phyloP scores from a whole-genome alignment of 2,797 vertebrate species.

The Petrocephalus sullivani region DNA sequence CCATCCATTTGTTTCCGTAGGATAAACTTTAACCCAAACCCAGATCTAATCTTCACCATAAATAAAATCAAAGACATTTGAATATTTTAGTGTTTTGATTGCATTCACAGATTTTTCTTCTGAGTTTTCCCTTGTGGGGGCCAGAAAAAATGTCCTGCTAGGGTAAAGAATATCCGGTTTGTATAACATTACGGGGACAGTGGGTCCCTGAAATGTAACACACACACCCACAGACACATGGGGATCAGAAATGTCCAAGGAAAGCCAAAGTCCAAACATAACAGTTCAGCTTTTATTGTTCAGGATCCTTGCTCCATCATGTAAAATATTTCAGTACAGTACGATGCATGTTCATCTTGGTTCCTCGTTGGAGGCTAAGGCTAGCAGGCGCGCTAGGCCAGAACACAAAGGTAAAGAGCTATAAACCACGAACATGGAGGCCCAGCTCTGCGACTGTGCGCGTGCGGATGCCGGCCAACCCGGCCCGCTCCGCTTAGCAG shows the following conservation, averaged over 20 bases:
- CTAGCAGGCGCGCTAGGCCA: conserved; percentile 64
- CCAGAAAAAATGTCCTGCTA: neutral
- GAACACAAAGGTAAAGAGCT: conserved; percentile 69
- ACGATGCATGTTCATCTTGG: conserved; percentile 84
- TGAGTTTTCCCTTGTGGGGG: neutral
- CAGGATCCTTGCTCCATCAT: conserved; percentile 97
- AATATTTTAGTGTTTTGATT: neutral
- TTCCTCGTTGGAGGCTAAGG: conserved; percentile 80
- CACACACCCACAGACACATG: neutral
- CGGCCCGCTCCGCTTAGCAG: conserved; percentile 57
- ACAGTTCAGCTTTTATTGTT: conserved; percentile 85
- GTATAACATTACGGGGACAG: neutral
- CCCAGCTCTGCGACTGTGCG: conserved; percentile 47
- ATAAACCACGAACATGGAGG: conserved; percentile 65
- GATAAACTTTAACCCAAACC: neutral
- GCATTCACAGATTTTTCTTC: neutral
- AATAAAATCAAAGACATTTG: neutral
- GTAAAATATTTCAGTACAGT: conserved; percentile 99
- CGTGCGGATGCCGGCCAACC: conserved; percentile 50
- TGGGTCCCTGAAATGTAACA: neutral
- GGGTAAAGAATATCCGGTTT: neutral
- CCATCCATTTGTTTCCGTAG: no score
- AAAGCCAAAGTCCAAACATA: conserved; percentile 42
- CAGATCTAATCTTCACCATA: neutral
- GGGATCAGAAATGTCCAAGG: neutral